Base-by-base conservation (phyloP, 2,797 vertebrate genomes). In the Malurus leucopterus region DNA sequence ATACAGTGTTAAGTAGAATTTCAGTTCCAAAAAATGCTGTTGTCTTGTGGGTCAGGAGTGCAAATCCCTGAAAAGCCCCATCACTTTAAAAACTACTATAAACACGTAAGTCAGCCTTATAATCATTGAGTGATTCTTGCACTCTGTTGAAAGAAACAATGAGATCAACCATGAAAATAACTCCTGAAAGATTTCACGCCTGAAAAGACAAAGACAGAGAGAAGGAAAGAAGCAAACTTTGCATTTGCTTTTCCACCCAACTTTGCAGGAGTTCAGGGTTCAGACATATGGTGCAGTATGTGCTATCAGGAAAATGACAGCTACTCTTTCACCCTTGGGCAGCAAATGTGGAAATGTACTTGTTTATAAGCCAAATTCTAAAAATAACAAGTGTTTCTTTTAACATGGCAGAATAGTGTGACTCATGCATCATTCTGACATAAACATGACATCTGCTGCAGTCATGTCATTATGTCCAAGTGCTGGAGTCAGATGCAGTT, bases 321-420 rank as follows among this genome's bases (percentile, higher is more conserved):
- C 71, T 91, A 89, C 57, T 93, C 63, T 88, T 95, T 94, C 91
- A 94, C 93, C 94, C 95, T 91, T 89, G 89, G 83, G 95, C 95
- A 95, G 46, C 68, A 94, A 95, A 92, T 58, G 80, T 58, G 80
- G 61, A 93, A 93, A 94, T 71, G 43, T 34, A 1, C 61, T 79
- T 77, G 59, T 91, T 93, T 84, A 89, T 86, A 91, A 91, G 54
- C 40, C 61, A 89, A 76, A 88, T 64, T 91, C 93, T 94, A 95
- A 92, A 95, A 95, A 93, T 95, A 94, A 81, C 36, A 61, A 78
- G 11, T 78, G 19, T 84, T 91, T 49, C 74, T 92, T 91, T 92
- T 86, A 93, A 89, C 74, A 47, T 84, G 61, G 46, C 70, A 94
- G 75, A 81, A 57, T 27, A 79, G 43, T 8, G 41, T 95, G 93